Evolutionary conservation across 2,888 invertebrate genomes (phyloP).

Genomic region (Steinernema carpocapsae): DNA sequence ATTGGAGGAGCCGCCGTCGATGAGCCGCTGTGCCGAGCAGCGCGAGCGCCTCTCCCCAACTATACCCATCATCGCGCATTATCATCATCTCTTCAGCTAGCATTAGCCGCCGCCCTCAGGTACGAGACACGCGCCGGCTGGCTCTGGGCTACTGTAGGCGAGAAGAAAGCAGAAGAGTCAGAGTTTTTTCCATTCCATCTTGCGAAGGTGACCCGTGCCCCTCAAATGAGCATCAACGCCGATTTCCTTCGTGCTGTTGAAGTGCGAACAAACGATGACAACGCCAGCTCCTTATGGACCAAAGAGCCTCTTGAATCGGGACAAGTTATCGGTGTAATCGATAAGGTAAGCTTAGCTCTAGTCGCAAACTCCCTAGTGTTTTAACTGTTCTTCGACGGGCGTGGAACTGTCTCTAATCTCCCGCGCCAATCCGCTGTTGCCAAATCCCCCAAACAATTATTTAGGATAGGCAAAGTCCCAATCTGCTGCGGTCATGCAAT

Average conservation of each 20-base stretch:
- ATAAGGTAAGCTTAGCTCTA: slow-evolving; percentile 50
- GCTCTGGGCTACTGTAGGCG: slow-evolving; percentile 24
- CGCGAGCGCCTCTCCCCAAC: slow-evolving; percentile 35
- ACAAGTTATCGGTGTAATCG: slow-evolving; percentile 59
- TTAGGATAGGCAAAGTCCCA: neutral
- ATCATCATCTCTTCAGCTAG: slow-evolving; percentile 33
- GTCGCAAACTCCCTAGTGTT: neutral
- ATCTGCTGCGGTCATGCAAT: slow-evolving; percentile 1
- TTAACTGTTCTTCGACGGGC: too few relatives aligned
- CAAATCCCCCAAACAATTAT: neutral
- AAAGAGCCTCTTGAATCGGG: slow-evolving; percentile 48
- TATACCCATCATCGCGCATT: slow-evolving; percentile 34
- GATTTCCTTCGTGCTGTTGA: slow-evolving; percentile 62
- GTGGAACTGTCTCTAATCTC: neutral
- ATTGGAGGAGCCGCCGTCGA: slow-evolving; percentile 35
- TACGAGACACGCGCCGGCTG: slow-evolving; percentile 7
- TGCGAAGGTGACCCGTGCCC: neutral
- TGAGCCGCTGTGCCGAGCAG: slow-evolving; percentile 35
- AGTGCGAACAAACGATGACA: slow-evolving; percentile 44
- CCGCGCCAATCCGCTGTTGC: too few relatives aligned
- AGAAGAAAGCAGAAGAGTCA: slow-evolving; percentile 5
- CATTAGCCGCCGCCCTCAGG: slow-evolving; percentile 35
- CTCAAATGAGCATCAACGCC: slow-evolving; percentile 61
- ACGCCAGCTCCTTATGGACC: slow-evolving; percentile 45
- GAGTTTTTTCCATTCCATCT: neutral